These are phyloP conservation scores for Apis dorsata DNA, from an alignment of 1,140 invertebrate species.

Conservation along the genomic window DNA sequence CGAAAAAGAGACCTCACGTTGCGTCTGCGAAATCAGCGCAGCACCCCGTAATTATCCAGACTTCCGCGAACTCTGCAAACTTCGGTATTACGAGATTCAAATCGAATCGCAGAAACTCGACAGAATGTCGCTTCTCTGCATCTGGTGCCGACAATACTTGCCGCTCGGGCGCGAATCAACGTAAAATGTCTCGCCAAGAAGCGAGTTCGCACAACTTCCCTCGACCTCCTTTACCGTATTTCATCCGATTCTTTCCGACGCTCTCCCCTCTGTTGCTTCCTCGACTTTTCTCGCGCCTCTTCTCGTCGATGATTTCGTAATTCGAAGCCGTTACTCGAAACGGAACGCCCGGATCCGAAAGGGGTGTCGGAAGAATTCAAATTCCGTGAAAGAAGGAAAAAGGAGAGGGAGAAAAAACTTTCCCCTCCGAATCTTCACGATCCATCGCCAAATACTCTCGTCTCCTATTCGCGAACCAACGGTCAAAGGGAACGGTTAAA, in stretches of 20 bases:
- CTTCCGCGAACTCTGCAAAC: slow-evolving; percentile 48
- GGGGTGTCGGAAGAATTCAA: neutral
- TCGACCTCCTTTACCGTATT: slow-evolving; percentile 59
- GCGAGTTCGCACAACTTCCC: slow-evolving; percentile 55
- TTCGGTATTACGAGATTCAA: slow-evolving; percentile 53
- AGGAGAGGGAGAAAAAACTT: neutral
- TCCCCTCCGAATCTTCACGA: neutral
- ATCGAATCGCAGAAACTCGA: slow-evolving; percentile 57
- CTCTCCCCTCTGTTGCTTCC: slow-evolving; percentile 22
- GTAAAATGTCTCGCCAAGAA: slow-evolving; percentile 53
- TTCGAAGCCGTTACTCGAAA: neutral
- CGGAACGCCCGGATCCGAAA: neutral
- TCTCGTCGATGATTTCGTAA: slow-evolving; percentile 20
- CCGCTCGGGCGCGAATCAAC: slow-evolving; percentile 58
- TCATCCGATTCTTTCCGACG: slow-evolving; percentile 56
- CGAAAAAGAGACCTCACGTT: neutral
- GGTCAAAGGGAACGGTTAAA: neutral
- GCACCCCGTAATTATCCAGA: slow-evolving; percentile 31
- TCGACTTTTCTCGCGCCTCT: neutral
- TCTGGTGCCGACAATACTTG: slow-evolving; percentile 58
- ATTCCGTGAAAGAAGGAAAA: neutral
- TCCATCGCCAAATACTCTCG: neutral
- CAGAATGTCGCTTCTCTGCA: slow-evolving; percentile 56
- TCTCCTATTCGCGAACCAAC: neutral
- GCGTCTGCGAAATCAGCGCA: neutral